These are phyloP conservation scores for Pegoplata infirma DNA, from an alignment of 2,888 invertebrate genomes.

Conservation along the genomic window DNA sequence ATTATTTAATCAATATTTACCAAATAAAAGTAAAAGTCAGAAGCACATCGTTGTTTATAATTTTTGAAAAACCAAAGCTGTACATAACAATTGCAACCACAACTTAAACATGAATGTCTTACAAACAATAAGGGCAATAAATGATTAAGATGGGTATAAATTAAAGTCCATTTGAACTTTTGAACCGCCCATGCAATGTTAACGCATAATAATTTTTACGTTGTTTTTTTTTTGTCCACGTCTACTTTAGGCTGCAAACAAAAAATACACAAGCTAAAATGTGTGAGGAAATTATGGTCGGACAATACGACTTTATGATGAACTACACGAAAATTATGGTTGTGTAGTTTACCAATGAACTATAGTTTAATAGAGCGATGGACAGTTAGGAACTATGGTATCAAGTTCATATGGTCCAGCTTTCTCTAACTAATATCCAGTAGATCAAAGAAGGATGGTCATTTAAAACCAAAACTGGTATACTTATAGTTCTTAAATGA, in stretches of 20 bases:
- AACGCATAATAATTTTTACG: constrained; percentile 60
- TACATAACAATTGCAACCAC: constrained; percentile 45
- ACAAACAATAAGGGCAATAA: constrained; percentile 59
- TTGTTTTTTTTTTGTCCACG: background rate
- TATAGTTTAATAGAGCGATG: too few relatives aligned
- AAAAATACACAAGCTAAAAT: background rate
- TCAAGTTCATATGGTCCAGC: too few relatives aligned
- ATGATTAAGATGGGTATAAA: constrained; percentile 61
- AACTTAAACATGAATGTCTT: constrained; percentile 40
- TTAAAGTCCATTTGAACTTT: constrained; percentile 62
- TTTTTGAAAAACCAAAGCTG: constrained; percentile 19
- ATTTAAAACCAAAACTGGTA: too few relatives aligned
- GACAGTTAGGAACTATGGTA: too few relatives aligned
- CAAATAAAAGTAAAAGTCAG: constrained; percentile 64
- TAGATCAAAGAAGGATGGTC: too few relatives aligned
- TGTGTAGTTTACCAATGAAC: too few relatives aligned
- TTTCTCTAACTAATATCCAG: too few relatives aligned
- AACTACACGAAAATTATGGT: too few relatives aligned
- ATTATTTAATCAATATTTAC: constrained; percentile 55
- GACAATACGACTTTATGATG: too few relatives aligned
- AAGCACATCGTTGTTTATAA: constrained; percentile 45
- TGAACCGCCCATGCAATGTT: constrained; percentile 61
- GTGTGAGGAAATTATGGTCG: too few relatives aligned
- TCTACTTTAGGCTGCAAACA: background rate
- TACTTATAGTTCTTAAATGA: too few relatives aligned